phyloP scores from a whole-genome alignment of 1,140 invertebrate species.

The Drosophila dunni region DNA sequence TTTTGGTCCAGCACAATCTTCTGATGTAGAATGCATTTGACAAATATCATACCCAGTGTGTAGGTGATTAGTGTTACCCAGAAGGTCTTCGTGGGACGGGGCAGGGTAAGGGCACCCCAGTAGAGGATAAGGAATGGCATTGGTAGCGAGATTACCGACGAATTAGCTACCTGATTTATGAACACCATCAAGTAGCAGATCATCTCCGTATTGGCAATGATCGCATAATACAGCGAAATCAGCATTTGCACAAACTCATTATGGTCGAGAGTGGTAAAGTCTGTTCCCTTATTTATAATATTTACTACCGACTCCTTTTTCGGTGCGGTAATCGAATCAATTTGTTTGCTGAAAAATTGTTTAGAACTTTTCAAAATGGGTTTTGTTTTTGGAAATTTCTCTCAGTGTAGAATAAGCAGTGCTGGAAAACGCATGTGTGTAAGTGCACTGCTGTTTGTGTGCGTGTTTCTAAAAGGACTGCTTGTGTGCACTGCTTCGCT shows the following conservation, averaged over 20 bases:
- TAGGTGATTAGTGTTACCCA: conserved; percentile 99
- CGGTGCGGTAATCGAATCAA: conserved; percentile 18
- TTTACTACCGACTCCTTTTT: conserved; percentile 9
- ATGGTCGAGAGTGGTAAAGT: conserved; percentile 60
- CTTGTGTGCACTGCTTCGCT: no score
- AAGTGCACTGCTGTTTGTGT: no score
- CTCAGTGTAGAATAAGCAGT: no score
- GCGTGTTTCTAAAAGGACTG: no score
- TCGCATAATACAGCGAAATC: conserved; percentile 91
- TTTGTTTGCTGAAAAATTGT: conserved; percentile 32
- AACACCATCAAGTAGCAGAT: conserved; percentile 98
- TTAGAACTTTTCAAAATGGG: not conserved
- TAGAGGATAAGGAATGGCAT: conserved; percentile 97
- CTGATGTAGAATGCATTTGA: conserved; percentile 99
- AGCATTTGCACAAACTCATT: conserved; percentile 80
- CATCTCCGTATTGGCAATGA: conserved; percentile 95
- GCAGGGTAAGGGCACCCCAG: conserved; percentile 98
- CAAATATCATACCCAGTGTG: conserved; percentile 94
- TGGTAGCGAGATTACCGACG: conserved; percentile 93
- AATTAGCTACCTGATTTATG: conserved; percentile 94
- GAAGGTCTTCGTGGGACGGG: conserved; percentile 97
- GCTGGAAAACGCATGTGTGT: no score
- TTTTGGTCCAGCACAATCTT: conserved; percentile 93
- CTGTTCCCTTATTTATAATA: conserved; percentile 13
- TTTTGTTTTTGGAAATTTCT: no score